A percentile compares a stretch with the other conserved stretches of the same genome.
Conservation (phyloP, 35 echinoderm and acorn worm species). For the Ophiothrix spiculata region DNA sequence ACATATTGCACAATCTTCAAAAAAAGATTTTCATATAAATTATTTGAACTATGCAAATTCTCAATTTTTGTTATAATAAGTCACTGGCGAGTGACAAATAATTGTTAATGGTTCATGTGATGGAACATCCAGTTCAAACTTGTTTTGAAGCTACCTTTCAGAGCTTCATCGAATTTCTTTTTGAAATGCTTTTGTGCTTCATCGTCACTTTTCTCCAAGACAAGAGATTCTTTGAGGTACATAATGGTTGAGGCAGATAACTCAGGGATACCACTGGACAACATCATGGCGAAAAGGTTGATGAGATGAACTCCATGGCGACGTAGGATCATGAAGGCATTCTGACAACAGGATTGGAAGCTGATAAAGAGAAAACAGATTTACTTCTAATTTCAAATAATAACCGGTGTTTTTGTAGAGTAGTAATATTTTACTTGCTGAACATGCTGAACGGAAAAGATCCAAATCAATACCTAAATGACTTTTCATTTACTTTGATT, state of each 20-base stretch:
- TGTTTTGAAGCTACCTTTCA: slow-evolving; percentile 96
- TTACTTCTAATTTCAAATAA: no score
- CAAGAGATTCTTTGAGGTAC: slow-evolving; percentile 76
- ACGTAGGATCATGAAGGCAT: slow-evolving; percentile 87
- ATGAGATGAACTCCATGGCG: slow-evolving; percentile 84
- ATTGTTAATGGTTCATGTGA: slow-evolving; percentile 46
- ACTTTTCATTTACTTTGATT: no score
- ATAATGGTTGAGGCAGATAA: slow-evolving; percentile 79
- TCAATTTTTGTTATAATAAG: neutral
- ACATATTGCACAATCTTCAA: no score
- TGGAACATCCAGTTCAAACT: slow-evolving; percentile 91
- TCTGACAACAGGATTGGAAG: slow-evolving; percentile 72
- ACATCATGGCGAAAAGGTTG: slow-evolving; percentile 98
- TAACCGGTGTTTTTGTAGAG: no score
- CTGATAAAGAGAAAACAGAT: slow-evolving; percentile 26
- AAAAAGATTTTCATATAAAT: neutral
- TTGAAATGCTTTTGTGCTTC: slow-evolving; percentile 84
- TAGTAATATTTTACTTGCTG: no score
- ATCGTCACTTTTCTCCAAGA: slow-evolving; percentile 67
- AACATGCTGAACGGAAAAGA: no score
- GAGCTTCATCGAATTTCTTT: slow-evolving; percentile 88
- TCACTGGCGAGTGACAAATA: neutral
- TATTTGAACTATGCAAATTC: neutral
- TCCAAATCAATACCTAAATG: no score
- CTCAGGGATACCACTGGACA: slow-evolving; percentile 92